phyloP scores from a whole-genome alignment of 2,797 vertebrate genomes.

The Ctenochaetus hawaiiensis region DNA sequence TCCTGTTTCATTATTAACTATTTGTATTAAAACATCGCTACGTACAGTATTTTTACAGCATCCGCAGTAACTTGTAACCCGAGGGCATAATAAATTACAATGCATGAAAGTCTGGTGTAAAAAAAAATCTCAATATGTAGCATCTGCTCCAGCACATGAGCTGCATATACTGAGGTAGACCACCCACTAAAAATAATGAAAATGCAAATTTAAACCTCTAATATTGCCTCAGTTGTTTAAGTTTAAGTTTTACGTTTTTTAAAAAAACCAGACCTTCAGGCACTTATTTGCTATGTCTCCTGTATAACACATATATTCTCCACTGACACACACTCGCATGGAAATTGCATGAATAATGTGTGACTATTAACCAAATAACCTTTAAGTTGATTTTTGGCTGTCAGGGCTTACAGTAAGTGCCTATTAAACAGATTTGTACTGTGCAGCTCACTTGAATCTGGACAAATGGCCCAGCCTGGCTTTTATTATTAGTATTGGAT shows the following conservation, averaged over 20 bases:
- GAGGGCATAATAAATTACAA: conserved; percentile 13
- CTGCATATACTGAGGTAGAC: neutral
- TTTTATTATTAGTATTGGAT: conserved; percentile 59
- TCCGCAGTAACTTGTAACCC: conserved; percentile 1
- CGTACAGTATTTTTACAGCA: neutral
- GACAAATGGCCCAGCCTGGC: conserved; percentile 15
- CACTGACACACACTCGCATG: conserved; percentile 65
- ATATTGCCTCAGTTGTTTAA: conserved; percentile 14
- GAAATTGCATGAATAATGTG: conserved; percentile 63
- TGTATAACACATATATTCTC: conserved; percentile 42
- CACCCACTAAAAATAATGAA: conserved; percentile 38
- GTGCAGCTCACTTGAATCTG: conserved; percentile 40
- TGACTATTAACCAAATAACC: conserved; percentile 63
- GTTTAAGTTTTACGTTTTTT: conserved; percentile 47
- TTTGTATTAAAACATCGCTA: conserved; percentile 1
- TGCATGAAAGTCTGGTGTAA: neutral
- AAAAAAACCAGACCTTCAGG: conserved; percentile 42
- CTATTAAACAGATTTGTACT: conserved; percentile 61
- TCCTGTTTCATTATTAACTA: conserved; percentile 7
- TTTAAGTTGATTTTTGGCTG: conserved; percentile 53
- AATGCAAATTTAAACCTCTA: conserved; percentile 42
- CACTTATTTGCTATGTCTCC: conserved; percentile 22
- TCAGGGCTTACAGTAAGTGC: conserved; percentile 16
- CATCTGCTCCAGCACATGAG: conserved; percentile 11
- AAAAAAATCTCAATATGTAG: conserved; percentile 3